phyloP scores from a whole-genome alignment of 1,140 invertebrate species.

The Stegodyphus dumicola region DNA sequence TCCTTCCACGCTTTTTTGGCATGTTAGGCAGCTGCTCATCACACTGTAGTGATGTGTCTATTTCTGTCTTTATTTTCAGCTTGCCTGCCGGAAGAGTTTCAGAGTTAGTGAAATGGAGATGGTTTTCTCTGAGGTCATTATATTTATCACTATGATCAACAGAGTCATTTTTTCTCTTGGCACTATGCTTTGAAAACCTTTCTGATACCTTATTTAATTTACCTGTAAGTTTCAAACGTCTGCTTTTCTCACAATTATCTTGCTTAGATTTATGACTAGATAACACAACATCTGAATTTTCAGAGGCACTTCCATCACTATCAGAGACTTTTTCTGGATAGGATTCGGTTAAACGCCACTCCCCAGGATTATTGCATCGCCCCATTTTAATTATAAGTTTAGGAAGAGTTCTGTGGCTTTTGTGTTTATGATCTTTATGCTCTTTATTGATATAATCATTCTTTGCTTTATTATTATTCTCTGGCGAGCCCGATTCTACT shows the following conservation, averaged over 20 bases:
- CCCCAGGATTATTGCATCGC: neutral
- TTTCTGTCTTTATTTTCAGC: constrained; percentile 16
- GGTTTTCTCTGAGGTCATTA: neutral
- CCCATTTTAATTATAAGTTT: neutral
- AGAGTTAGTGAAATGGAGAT: constrained; percentile 22
- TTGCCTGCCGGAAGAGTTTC: constrained; percentile 37
- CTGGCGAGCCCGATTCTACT: neutral
- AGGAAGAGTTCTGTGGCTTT: neutral
- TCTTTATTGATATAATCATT: neutral
- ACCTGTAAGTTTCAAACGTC: neutral
- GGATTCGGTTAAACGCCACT: neutral
- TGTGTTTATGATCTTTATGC: neutral
- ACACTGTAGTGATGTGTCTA: neutral
- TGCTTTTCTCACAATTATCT: constrained; percentile 28
- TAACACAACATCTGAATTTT: neutral
- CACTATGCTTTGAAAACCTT: constrained; percentile 35
- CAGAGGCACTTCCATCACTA: constrained; percentile 17
- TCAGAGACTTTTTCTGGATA: neutral
- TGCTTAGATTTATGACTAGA: constrained; percentile 16
- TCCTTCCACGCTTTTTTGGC: constrained; percentile 40
- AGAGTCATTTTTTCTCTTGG: constrained; percentile 42
- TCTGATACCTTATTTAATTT: neutral
- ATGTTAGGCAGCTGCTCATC: constrained; percentile 1
- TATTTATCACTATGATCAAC: constrained; percentile 9
- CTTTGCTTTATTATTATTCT: neutral